Evolutionary conservation across 2,888 invertebrate species (phyloP), one percentile per base, ranked within the genome.

Genomic region (Drosophila antonietae): DNA sequence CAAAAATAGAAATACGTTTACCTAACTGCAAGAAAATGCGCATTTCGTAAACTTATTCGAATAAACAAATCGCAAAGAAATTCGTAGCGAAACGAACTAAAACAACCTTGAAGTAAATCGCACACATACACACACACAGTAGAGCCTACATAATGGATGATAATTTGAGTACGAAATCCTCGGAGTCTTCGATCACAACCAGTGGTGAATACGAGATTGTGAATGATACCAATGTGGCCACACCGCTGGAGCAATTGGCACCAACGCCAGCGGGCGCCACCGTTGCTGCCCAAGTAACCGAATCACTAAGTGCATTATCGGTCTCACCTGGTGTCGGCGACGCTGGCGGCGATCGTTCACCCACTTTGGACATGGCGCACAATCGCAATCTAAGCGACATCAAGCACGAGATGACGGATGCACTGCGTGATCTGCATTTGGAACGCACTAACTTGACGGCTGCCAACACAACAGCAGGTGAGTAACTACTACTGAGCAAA

Each of bases 121-220:
- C 43, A 65, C 55, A 41, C 59, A 60, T 49, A 39, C 20, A 43
- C 44, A 55, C 31, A 52, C 35, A 52, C n/a, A 20, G 57, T 20
- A 35, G 47, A 61, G 59, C 20, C 47, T 67, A 53, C 62, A 82
- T 56, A 83, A 95, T 95, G 95, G 95, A 95, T 93, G 95, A 95
- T 93, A 94, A 94, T 92, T 92, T 95, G 88, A 95, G 95, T 89
- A 94, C 94, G 39, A 95, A 95, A 92, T 95, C 95, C 68, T 94
- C 94, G 87, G 95, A 95, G 93, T 95, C 95, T 72, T 95, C 95
- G 75, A 93, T 95, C 87, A 94, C 94, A 64, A 95, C 95, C 70
- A 95, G 95, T 89, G 95, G 95, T 80, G 95, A 95, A 91, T 95
- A 95, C 92, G 95, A 95, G 91, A 94, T 95, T 82, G 94, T 95